A percentile compares a stretch with the other conserved stretches of the same genome.
These are phyloP conservation scores for Anarhynchus alexandrinus DNA, from an alignment of 2,113 vertebrate species.

Conservation along the genomic window DNA sequence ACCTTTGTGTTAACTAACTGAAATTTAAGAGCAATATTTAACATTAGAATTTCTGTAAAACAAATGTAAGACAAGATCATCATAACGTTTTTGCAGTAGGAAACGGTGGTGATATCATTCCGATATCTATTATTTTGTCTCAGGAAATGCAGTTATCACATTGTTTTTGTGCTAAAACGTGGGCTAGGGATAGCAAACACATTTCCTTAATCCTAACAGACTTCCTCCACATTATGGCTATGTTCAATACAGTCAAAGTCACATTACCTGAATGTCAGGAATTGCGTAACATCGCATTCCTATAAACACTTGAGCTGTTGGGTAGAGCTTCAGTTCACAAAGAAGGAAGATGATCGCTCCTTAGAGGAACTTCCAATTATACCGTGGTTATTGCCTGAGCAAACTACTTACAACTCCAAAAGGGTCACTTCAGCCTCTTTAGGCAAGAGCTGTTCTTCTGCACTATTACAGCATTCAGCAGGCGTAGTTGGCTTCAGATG, in stretches of 20 bases:
- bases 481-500: neutral
- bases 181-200: neutral
- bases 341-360: neutral
- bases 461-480: neutral
- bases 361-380: neutral
- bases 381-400: neutral
- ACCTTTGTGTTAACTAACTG: neutral
- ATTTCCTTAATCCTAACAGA: conserved; percentile 3
- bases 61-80: neutral
- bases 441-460: neutral
- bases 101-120: neutral
- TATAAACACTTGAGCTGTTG: neutral
- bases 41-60: neutral
- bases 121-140: neutral
- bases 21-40: neutral
- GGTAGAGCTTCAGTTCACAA: neutral
- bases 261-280: neutral
- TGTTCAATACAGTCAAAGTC: neutral
- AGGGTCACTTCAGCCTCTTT: neutral
- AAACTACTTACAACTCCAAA: conserved; percentile 21
- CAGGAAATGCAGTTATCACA: neutral
- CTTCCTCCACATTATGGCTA: neutral
- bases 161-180: neutral
- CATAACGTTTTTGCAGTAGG: neutral
- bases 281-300: neutral